phyloP scores from a whole-genome alignment of 1,140 invertebrate genomes.

The Caenorhabditis tropicalis region DNA sequence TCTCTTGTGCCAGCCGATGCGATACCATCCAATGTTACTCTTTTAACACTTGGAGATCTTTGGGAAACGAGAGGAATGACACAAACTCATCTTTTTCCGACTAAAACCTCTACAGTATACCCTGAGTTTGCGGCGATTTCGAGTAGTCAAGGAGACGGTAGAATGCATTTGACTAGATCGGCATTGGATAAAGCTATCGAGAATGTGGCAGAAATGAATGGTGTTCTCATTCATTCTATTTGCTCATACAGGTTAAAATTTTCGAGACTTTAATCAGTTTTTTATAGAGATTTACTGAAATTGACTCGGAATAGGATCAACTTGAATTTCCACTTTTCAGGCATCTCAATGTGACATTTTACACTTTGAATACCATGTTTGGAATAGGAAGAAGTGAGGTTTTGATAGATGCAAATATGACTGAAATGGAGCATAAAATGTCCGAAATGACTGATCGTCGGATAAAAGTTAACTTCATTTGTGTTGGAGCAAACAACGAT shows the following conservation, averaged over 20 bases:
- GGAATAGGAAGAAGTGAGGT: constrained; percentile 28
- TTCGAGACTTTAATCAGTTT: not conserved
- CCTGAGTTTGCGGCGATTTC: constrained; percentile 39
- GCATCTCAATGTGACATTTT: constrained; percentile 10
- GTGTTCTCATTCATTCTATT: not conserved
- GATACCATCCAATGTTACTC: not conserved
- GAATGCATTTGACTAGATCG: constrained; percentile 30
- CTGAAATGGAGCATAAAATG: constrained; percentile 25
- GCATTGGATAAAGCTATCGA: constrained; percentile 4
- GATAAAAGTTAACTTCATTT: constrained; percentile 26
- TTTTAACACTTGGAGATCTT: not conserved
- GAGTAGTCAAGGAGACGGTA: constrained; percentile 9
- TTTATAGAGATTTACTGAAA: too few relatives aligned
- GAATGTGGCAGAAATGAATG: constrained; percentile 22
- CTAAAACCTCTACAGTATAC: constrained; percentile 23
- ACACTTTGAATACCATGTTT: not conserved
- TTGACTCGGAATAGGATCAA: too few relatives aligned
- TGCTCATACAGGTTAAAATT: not conserved
- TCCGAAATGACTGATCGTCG: constrained; percentile 20
- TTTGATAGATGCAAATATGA: constrained; percentile 22
- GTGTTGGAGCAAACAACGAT: constrained; percentile 19
- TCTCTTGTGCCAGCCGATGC: not conserved
- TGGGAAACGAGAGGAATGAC: not conserved
- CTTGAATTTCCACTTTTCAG: not conserved
- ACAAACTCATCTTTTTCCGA: constrained; percentile 40